Evolutionary conservation across 2,888 invertebrate genomes (phyloP).

Genomic region (Psococerastis gibbosa): DNA sequence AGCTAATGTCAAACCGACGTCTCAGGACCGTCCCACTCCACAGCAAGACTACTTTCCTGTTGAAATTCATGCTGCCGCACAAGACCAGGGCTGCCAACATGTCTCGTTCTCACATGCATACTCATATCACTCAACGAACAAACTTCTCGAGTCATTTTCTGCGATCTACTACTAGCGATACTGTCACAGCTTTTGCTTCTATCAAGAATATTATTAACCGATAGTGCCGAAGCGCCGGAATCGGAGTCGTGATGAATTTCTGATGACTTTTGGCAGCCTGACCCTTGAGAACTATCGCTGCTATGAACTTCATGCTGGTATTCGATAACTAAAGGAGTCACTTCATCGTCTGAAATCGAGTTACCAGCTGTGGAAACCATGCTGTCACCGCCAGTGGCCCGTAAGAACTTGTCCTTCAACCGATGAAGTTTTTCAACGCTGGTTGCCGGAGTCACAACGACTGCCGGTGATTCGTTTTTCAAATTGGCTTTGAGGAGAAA

Average conservation of each 20-base stretch:
- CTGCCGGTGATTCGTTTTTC: constrained; percentile 11
- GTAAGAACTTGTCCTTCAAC: constrained; percentile 24
- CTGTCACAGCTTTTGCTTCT: constrained; percentile 1
- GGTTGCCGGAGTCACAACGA: constrained; percentile 17
- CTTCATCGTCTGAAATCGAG: constrained; percentile 39
- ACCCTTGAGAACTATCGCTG: constrained; percentile 12
- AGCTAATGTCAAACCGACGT: constrained; percentile 14
- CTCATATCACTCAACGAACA: background rate
- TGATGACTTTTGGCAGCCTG: background rate
- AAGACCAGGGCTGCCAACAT: background rate
- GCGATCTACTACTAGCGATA: constrained; percentile 1
- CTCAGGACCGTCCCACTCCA: constrained; percentile 13
- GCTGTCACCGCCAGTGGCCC: background rate
- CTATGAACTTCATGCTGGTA: constrained; percentile 12
- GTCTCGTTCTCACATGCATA: background rate
- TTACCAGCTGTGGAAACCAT: constrained; percentile 7
- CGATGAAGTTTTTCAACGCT: constrained; percentile 23
- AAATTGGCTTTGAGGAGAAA: constrained; percentile 2
- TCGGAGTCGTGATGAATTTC: background rate
- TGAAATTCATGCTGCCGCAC: constrained; percentile 1
- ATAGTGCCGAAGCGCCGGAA: background rate
- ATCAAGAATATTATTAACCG: background rate
- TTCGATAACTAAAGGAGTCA: constrained; percentile 38
- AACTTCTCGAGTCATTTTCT: constrained; percentile 4
- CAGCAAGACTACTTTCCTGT: background rate